Evolutionary conservation across 2,797 vertebrate genomes (phyloP).

Genomic region (Mormyrus proboscirostris): DNA sequence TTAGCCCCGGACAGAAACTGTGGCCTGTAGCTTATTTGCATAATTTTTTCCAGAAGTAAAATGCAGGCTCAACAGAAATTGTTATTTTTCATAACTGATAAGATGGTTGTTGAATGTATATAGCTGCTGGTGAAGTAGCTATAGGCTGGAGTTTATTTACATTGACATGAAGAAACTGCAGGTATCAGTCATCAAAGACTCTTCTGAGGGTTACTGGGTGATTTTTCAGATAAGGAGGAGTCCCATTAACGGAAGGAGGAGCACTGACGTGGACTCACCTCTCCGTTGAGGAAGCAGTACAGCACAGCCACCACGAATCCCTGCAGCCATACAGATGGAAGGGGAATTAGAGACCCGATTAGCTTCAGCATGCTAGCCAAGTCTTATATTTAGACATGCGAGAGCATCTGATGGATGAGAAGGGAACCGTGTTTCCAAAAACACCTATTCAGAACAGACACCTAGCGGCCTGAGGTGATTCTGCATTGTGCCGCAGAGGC

Average conservation of each 20-base stretch:
- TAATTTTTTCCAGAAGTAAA: neutral
- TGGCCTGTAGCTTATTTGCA: neutral
- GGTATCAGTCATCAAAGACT: neutral
- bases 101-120: neutral
- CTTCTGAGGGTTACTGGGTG: neutral
- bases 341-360: neutral
- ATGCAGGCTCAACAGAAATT: neutral
- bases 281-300: constrained; percentile 97
- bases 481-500: neutral
- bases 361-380: neutral
- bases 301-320: constrained; percentile 96
- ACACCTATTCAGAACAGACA: neutral
- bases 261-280: constrained; percentile 68
- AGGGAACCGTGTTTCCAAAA: neutral
- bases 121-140: neutral
- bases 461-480: neutral
- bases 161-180: neutral
- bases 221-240: neutral
- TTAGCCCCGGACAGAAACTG: neutral
- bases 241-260: neutral
- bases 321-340: constrained; percentile 48
- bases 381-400: neutral
- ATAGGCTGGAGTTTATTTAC: neutral
- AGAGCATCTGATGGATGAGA: neutral
- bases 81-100: neutral